Evolutionary conservation across 2,888 invertebrate genomes (phyloP).

Genomic region (Oegoconia quadripuncta): DNA sequence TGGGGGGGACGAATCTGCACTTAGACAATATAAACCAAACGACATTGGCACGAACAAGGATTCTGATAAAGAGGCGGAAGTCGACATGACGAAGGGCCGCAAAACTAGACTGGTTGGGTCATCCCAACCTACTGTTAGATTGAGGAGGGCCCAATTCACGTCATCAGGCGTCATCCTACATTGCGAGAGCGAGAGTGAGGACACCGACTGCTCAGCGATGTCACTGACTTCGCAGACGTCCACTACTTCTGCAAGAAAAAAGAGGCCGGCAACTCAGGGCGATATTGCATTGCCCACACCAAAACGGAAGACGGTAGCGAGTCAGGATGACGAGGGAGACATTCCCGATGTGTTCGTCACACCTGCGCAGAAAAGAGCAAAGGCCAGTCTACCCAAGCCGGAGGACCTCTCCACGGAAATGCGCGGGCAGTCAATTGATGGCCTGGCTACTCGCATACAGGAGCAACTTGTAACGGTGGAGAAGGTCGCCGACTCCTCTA

Average conservation of each 20-base stretch:
- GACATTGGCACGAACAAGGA: no score
- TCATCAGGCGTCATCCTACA: no score
- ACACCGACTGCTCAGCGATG: neutral
- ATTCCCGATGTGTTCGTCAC: neutral
- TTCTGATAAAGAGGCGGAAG: no score
- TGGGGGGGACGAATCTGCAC: no score
- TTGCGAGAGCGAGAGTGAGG: neutral
- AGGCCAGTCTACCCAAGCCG: neutral
- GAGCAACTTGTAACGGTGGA: no score
- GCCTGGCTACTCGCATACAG: no score
- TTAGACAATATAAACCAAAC: no score
- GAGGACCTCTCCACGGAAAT: neutral
- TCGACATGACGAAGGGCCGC: no score
- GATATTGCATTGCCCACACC: neutral
- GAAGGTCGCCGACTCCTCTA: no score
- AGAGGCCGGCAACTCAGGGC: neutral
- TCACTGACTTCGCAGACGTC: neutral
- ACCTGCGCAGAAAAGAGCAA: neutral
- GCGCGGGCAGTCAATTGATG: neutral
- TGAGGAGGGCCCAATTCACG: no score
- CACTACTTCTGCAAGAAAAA: neutral
- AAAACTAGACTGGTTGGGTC: no score
- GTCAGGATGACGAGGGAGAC: neutral
- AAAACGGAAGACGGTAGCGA: neutral
- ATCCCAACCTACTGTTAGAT: no score